A percentile compares a stretch with the other conserved stretches of the same genome.
These are phyloP conservation scores for Nanorana parkeri DNA, from an alignment of 2,113 vertebrate genomes.

Conservation along the genomic window DNA sequence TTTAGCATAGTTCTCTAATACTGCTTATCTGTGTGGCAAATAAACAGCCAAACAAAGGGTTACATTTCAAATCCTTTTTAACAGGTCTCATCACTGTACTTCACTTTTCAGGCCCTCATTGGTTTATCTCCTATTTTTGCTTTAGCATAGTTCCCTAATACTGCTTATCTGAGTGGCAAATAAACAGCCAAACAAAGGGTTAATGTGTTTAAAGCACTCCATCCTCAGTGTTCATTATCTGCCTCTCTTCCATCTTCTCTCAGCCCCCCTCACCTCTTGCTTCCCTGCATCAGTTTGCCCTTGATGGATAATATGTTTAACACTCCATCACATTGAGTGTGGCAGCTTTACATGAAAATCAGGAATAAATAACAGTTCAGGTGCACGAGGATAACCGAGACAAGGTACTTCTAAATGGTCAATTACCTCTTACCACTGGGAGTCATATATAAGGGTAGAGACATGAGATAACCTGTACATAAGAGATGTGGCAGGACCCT, in stretches of 20 bases:
- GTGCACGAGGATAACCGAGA: background rate
- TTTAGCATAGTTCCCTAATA: no score
- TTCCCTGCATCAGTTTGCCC: constrained; percentile 41
- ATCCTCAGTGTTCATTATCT: background rate
- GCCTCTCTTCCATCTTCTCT: background rate
- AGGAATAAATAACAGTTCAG: constrained; percentile 46
- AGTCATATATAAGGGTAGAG: constrained; percentile 22
- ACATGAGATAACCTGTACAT: background rate
- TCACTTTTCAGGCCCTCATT: no score
- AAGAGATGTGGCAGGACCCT: background rate
- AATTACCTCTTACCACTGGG: constrained; percentile 38
- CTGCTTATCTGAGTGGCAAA: no score
- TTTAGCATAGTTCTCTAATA: no score
- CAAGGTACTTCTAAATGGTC: constrained; percentile 29
- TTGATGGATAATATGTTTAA: constrained; percentile 63
- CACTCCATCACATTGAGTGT: constrained; percentile 48
- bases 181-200: background rate
- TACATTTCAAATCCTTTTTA: no score
- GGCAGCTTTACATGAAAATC: constrained; percentile 51
- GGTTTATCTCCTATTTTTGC: no score
- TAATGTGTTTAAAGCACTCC: background rate
- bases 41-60: no score
- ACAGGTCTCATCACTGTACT: no score
- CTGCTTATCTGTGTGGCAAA: no score
- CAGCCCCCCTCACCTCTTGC: background rate